phyloP scores from a whole-genome alignment of 2,888 invertebrate species.

The Stenodera caucasica region DNA sequence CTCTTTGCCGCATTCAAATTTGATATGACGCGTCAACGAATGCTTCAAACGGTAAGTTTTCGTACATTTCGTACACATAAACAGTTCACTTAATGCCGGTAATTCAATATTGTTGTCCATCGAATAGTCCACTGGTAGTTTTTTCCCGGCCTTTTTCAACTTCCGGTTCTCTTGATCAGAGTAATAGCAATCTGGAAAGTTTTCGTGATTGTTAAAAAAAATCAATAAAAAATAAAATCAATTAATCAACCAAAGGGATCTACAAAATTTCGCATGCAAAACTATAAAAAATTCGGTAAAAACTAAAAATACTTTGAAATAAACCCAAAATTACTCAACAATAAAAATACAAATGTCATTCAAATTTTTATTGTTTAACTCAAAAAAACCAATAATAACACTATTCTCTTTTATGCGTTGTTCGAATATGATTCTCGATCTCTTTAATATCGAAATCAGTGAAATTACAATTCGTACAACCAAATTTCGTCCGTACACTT shows the following conservation, averaged over 20 bases:
- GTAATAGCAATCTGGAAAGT: constrained; percentile 21
- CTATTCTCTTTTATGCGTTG: constrained; percentile 27
- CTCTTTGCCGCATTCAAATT: constrained; percentile 61
- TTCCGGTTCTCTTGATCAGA: constrained; percentile 34
- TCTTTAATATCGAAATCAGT: constrained; percentile 43
- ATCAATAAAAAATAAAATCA: constrained; percentile 11
- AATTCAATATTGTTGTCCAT: constrained; percentile 21
- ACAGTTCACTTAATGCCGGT: constrained; percentile 43
- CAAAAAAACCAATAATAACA: constrained; percentile 6
- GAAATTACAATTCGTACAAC: constrained; percentile 48
- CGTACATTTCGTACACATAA: constrained; percentile 57
- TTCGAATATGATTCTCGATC: constrained; percentile 42
- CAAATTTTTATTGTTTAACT: neutral
- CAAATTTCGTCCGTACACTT: constrained; percentile 43
- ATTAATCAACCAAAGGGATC: constrained; percentile 8
- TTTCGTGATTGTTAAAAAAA: neutral
- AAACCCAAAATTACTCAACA: neutral
- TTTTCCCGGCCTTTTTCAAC: constrained; percentile 28
- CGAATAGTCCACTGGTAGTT: constrained; percentile 12
- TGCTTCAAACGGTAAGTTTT: constrained; percentile 58
- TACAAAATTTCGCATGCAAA: constrained; percentile 12
- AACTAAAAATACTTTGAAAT: constrained; percentile 6
- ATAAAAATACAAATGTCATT: neutral
- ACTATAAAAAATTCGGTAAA: constrained; percentile 10
- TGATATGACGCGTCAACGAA: constrained; percentile 59